A percentile compares a stretch with the other conserved stretches of the same genome.
phyloP scores from a whole-genome alignment of 2,113 vertebrate species.

The Lepidothrix coronata region DNA sequence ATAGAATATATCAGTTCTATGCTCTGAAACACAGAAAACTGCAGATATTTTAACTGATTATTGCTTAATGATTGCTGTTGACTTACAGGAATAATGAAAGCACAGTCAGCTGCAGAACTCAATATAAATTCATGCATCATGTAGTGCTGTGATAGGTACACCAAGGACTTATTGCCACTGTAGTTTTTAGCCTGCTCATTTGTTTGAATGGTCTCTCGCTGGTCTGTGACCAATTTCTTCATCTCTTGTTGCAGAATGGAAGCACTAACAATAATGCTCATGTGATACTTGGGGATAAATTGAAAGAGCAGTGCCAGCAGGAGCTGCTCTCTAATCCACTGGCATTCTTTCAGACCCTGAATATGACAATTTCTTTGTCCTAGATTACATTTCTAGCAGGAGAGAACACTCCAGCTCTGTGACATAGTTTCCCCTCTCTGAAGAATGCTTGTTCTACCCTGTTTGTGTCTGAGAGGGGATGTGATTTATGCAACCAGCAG shows the following conservation, averaged over 20 bases:
- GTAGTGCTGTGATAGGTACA: neutral
- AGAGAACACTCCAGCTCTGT: neutral
- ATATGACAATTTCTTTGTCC: neutral
- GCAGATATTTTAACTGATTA: neutral
- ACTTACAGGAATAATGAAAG: neutral
- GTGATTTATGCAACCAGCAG: constrained; percentile 32
- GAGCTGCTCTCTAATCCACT: neutral
- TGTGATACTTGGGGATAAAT: neutral
- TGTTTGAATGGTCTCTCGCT: neutral
- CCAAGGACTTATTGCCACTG: neutral
- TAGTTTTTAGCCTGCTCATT: neutral
- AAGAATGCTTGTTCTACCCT: neutral
- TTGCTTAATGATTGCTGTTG: neutral
- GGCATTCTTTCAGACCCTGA: neutral
- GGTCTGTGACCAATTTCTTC: neutral
- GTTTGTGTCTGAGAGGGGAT: neutral
- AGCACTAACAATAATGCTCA: neutral
- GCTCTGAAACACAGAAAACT: neutral
- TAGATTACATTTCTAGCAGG: neutral
- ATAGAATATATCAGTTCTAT: neutral
- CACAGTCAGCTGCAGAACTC: neutral
- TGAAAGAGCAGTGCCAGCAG: neutral
- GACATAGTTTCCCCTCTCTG: neutral
- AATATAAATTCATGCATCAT: neutral
- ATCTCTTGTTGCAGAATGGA: neutral